Conservation (phyloP, 2,113 vertebrate genomes). For the Seriola rivoliana region DNA sequence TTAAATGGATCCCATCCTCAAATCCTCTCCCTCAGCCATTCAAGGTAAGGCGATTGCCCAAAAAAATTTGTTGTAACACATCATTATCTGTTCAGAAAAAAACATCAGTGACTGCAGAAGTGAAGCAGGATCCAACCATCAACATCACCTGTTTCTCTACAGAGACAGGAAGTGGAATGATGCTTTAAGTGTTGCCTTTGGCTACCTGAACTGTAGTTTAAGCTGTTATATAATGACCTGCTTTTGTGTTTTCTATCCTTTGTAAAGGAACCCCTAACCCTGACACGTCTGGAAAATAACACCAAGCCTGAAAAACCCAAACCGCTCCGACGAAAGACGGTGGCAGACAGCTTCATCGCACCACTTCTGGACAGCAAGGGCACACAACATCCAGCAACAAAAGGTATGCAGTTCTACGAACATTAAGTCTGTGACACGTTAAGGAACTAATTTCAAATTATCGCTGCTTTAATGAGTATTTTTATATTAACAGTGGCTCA, state of each 20-base stretch:
- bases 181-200: neutral
- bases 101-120: neutral
- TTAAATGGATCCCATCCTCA: slow-evolving; percentile 95
- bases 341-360: slow-evolving; percentile 90
- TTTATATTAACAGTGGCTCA: neutral
- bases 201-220: neutral
- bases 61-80: neutral
- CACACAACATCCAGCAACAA: slow-evolving; percentile 86
- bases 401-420: slow-evolving; percentile 70
- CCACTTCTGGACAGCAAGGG: slow-evolving; percentile 92
- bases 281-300: slow-evolving; percentile 92
- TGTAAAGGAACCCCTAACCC: slow-evolving; percentile 88
- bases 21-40: slow-evolving; percentile 97
- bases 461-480: neutral
- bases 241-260: slow-evolving; percentile 22
- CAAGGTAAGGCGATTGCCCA: slow-evolving; percentile 81
- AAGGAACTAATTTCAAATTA: neutral
- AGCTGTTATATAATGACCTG: neutral
- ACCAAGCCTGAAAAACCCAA: slow-evolving; percentile 94
- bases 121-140: neutral
- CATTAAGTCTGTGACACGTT: neutral
- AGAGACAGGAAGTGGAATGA: no score
- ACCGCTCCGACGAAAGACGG: slow-evolving; percentile 91
- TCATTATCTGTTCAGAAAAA: neutral
- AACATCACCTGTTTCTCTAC: no score